Evolutionary conservation across 2,888 invertebrate genomes (phyloP), one percentile per base, ranked within the genome.

Genomic region (Thera britannica): DNA sequence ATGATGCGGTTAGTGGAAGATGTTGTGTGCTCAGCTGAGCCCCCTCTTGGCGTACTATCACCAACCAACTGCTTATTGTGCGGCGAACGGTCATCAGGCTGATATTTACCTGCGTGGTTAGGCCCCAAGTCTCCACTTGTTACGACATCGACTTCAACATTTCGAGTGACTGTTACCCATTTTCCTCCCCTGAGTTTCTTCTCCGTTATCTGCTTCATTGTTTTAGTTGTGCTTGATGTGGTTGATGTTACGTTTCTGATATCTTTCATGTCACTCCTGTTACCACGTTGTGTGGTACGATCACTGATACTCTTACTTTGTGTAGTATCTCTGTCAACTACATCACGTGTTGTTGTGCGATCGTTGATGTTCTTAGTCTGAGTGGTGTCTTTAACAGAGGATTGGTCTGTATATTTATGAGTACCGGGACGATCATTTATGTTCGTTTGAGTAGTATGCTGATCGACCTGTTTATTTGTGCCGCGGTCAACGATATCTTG

Each of bases 81-180:
- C n/a, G 69, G 72, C 23, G 72, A 66, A 44, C 73, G 77, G 49
- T 80, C 78, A 54, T 79, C 79, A 54, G 72, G 68, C n/a, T 58
- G 66, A 49, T 54, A 63, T 49, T 11, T 63, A 36, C 57, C 49
- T 2, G 66, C 52, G 49, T 49, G 49, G 7, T 60, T 60, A 68
- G 74, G 80, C 58, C 75, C 80, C 9, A 75, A 75, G 58, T 86
- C 81, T 44, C 80, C 82, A 56, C 80, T 82, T 59, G 74, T 72
- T 51, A 71, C 68, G 64, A 96, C 95, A 68, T 95, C 95, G 0
- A 97, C 96, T 85, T 96, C 96, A 86, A 95, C 95, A 78, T 96
- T 94, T 74, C 95, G 89, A 64, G 94, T 95, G 68, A 95, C 95
- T 23, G 94, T 89, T 6, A 93, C 89, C 83, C 88, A 93, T 71